phyloP scores from a whole-genome alignment of 2,888 invertebrate genomes.

The Drosophila stalkeri region DNA sequence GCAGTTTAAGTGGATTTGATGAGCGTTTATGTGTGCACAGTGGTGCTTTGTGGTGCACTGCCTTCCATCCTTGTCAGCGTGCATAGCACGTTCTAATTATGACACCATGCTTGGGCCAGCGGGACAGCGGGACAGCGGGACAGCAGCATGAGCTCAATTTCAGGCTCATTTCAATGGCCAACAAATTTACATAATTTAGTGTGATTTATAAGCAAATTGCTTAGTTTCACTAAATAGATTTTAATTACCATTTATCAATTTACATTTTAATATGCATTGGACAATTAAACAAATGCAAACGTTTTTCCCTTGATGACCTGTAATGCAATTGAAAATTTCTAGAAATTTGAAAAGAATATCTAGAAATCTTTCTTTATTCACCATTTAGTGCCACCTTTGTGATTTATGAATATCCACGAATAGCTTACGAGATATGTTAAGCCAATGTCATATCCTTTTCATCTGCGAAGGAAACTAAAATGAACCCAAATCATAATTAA shows the following conservation, averaged over 20 bases:
- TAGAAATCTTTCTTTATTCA: too few species aligned
- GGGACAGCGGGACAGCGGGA: not conserved
- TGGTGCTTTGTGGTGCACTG: slow-evolving; percentile 16
- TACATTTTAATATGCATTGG: not conserved
- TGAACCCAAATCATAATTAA: too few species aligned
- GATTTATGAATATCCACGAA: too few species aligned
- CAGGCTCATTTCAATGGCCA: slow-evolving; percentile 7
- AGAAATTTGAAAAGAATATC: too few species aligned
- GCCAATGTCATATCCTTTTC: too few species aligned
- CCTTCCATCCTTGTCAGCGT: not conserved
- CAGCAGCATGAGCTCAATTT: not conserved
- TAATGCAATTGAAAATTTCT: too few species aligned
- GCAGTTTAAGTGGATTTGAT: slow-evolving; percentile 77
- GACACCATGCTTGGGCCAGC: slow-evolving; percentile 40
- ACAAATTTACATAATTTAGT: slow-evolving; percentile 31
- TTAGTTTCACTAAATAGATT: slow-evolving; percentile 13
- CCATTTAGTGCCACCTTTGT: too few species aligned
- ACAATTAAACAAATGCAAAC: not conserved
- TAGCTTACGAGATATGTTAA: too few species aligned
- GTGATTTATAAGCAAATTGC: slow-evolving; percentile 21
- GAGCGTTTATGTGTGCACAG: slow-evolving; percentile 69
- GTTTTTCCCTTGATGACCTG: not conserved
- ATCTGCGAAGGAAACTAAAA: too few species aligned
- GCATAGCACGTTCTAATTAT: slow-evolving; percentile 65
- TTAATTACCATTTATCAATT: slow-evolving; percentile 10